Evolutionary conservation across 1,140 invertebrate species (phyloP).

Genomic region (Tachypleus tridentatus): DNA sequence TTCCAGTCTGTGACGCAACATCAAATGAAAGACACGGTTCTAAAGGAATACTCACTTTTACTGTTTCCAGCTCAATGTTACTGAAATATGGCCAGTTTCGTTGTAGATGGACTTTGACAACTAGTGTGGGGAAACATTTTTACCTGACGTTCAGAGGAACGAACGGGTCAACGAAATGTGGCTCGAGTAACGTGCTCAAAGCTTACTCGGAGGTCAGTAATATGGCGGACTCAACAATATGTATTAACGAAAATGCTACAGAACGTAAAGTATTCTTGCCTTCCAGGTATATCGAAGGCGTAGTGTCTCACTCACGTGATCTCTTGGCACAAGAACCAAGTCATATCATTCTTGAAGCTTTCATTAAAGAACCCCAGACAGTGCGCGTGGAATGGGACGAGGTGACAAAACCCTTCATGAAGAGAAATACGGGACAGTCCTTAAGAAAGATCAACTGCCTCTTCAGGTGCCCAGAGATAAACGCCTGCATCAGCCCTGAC

Average conservation of each 20-base stretch:
- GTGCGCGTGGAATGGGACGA: constrained; percentile 73
- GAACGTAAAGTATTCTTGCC: constrained; percentile 13
- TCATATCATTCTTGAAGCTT: constrained; percentile 57
- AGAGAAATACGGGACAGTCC: constrained; percentile 38
- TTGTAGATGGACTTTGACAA: constrained; percentile 18
- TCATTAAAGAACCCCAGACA: constrained; percentile 54
- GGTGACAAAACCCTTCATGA: constrained; percentile 43
- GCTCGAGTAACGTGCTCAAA: constrained; percentile 18
- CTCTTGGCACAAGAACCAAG: constrained; percentile 45
- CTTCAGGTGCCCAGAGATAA: constrained; percentile 66
- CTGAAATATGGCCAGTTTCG: constrained; percentile 7
- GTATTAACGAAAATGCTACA: constrained; percentile 10
- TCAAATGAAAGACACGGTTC: background rate
- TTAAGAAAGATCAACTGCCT: constrained; percentile 43
- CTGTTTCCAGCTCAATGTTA: constrained; percentile 5
- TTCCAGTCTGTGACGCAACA: constrained; percentile 42
- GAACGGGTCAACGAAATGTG: constrained; percentile 9
- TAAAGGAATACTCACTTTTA: constrained; percentile 1
- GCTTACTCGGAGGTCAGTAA: constrained; percentile 16
- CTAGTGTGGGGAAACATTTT: constrained; percentile 14
- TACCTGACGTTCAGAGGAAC: constrained; percentile 18
- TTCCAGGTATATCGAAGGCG: constrained; percentile 29
- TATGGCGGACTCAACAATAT: constrained; percentile 15
- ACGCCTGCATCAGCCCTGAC: constrained; percentile 74
- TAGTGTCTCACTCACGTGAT: constrained; percentile 49